Conservation (phyloP, 2,113 vertebrate genomes). For the Eulemur macaco region DNA sequence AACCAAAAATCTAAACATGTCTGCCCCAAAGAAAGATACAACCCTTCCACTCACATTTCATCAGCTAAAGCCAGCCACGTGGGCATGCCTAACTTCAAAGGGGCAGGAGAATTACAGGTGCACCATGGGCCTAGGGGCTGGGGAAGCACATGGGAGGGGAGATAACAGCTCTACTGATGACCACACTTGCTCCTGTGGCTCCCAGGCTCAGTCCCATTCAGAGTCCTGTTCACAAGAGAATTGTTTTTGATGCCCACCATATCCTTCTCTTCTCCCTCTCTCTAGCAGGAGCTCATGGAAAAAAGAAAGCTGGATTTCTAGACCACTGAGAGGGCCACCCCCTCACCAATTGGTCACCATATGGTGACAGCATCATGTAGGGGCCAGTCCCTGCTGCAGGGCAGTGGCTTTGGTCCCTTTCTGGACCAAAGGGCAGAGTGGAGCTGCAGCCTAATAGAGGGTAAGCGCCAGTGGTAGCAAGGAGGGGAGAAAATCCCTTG, state of each 20-base stretch:
- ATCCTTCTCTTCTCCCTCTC: no score
- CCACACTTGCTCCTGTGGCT: background rate
- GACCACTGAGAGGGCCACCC: background rate
- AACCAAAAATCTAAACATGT: background rate
- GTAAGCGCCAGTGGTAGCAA: background rate
- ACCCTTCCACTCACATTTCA: background rate
- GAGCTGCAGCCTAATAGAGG: background rate
- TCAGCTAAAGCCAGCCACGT: fast-evolving
- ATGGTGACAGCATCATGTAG: fast-evolving
- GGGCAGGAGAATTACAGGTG: fast-evolving
- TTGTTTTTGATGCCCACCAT: fast-evolving
- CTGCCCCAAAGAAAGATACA: background rate
- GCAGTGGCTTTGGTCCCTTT: background rate
- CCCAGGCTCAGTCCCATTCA: background rate
- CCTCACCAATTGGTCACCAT: background rate
- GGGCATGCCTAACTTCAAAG: no score
- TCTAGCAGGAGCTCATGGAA: background rate
- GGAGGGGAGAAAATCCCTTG: background rate
- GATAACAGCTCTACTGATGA: fast-evolving
- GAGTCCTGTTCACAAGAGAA: no score
- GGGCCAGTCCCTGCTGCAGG: background rate
- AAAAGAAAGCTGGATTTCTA: background rate
- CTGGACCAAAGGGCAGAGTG: background rate
- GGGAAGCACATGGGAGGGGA: background rate
- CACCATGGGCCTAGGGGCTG: fast-evolving